Percentiles rank a stretch among this genome's conserved stretches.
Evolutionary conservation across 2,797 vertebrate genomes (phyloP).

Genomic region (Acestrorhynchus altus): DNA sequence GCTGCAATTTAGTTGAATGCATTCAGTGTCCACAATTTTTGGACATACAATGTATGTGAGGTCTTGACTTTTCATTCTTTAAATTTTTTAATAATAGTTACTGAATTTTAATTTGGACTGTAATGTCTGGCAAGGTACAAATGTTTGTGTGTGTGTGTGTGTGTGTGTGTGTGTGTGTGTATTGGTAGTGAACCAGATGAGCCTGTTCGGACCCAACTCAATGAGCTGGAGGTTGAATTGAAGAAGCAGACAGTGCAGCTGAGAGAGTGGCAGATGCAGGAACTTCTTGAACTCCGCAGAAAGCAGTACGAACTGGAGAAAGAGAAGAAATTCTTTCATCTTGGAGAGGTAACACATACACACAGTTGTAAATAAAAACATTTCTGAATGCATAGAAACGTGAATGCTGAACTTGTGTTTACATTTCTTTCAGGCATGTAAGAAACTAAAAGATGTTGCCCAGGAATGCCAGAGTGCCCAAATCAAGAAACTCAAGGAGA

Average conservation of each 20-base stretch:
- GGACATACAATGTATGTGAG: no score
- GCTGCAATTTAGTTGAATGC: no score
- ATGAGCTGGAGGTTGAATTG: constrained; percentile 71
- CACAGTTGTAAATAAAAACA: background rate
- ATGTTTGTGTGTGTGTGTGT: background rate
- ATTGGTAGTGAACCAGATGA: constrained; percentile 71
- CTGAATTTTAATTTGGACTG: no score
- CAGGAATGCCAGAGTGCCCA: constrained; percentile 78
- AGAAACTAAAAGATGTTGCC: constrained; percentile 80
- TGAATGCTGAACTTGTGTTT: background rate
- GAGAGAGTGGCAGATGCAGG: constrained; percentile 81
- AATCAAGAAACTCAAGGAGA: constrained; percentile 84
- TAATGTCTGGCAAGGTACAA: background rate
- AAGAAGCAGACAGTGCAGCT: constrained; percentile 72
- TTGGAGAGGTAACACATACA: constrained; percentile 75
- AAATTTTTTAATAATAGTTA: no score
- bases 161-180: constrained; percentile 33
- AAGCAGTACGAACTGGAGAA: constrained; percentile 74
- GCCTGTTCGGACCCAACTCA: constrained; percentile 62
- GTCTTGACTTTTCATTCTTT: no score
- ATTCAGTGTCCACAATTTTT: no score
- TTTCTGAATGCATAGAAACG: background rate
- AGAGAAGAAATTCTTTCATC: constrained; percentile 73
- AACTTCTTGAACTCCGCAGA: constrained; percentile 80
- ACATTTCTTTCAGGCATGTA: constrained; percentile 70